Percentiles rank a stretch among this genome's conserved stretches.
These are phyloP conservation scores for Eupithecia subfuscata DNA, from an alignment of 2,888 invertebrate species.

Conservation along the genomic window DNA sequence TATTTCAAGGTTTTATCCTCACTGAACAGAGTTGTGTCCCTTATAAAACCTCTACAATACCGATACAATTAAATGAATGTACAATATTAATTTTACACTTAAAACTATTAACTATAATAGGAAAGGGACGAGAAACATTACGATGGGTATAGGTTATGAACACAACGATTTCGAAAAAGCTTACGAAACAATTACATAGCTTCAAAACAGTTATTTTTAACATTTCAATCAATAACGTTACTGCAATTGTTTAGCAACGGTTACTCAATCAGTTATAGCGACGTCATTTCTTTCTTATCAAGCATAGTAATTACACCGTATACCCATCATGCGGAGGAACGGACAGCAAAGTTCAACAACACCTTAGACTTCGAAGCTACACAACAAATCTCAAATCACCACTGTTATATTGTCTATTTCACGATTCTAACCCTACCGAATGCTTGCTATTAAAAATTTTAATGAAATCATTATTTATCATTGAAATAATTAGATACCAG, in stretches of 20 bases:
- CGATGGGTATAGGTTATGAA: slow-evolving; percentile 55
- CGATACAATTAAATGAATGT: slow-evolving; percentile 40
- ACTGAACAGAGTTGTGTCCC: slow-evolving; percentile 50
- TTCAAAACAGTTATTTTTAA: background rate
- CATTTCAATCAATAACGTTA: background rate
- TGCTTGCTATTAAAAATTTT: slow-evolving; percentile 38
- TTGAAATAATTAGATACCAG: background rate
- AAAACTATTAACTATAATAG: slow-evolving; percentile 52
- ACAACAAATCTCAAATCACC: slow-evolving; percentile 78
- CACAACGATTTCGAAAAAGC: slow-evolving; percentile 25
- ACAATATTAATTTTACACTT: slow-evolving; percentile 43
- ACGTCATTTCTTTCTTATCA: background rate
- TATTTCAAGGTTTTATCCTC: slow-evolving; percentile 38
- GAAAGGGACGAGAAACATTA: slow-evolving; percentile 51
- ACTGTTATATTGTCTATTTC: slow-evolving; percentile 47
- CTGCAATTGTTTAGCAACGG: background rate
- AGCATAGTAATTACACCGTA: slow-evolving; percentile 42
- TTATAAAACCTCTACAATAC: slow-evolving; percentile 49
- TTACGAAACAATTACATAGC: background rate
- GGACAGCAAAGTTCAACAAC: slow-evolving; percentile 61
- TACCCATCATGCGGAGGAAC: slow-evolving; percentile 62
- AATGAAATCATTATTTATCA: background rate
- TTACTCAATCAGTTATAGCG: background rate
- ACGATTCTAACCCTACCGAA: slow-evolving; percentile 50
- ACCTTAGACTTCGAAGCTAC: slow-evolving; percentile 73